Base-by-base conservation (phyloP, 2,113 vertebrate species). In the Alethe diademata region DNA sequence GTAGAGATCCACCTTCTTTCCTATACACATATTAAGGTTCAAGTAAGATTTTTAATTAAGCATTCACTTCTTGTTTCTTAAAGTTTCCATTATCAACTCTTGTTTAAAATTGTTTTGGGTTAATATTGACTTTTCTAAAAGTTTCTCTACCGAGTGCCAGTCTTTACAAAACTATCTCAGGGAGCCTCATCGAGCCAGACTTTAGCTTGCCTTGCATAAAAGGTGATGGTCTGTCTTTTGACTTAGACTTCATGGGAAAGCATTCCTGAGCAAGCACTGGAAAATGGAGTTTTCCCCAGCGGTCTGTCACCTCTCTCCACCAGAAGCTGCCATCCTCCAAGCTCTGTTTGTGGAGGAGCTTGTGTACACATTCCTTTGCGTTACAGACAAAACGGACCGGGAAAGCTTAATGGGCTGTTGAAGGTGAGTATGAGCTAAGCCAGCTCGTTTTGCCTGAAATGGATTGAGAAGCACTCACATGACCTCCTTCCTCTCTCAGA, bases 401-500 rank as follows among this genome's bases (percentile, higher is more conserved):
- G 61, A 71, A 87, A 81, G 36, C 73, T 84, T 96, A 91, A 91
- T 67, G 90, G 73, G 43, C 26, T 92, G 54, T 22, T 88, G 89
- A 95, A 89, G 90, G 87, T 86, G 64, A 92, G 35, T 67, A 56
- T 84, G 84, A 95, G 73, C 53, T 94, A 87, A 92, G 73, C 48
- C 57, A 78, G 80, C 65, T 94, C 70, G 9, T 92, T 94, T 78
- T 71, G 57, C 67, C 65, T 84, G 81, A 91, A 96, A 94, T 67
- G 66, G 61, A 56, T 82, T 60, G 69, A 78, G 91, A 89, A 82
- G 58, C 78, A 85, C 65, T 75, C 73, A 78, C 65, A 56, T 14
- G 65, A 87, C 78, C 93, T 90, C 40, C 57, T 89, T 82, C 78
- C 61, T 81, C 31, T 73, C 26, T 72, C 73, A 56, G 70, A 82